Base-by-base conservation (phyloP, 2,888 invertebrate species). In the Andrena camellia region DNA sequence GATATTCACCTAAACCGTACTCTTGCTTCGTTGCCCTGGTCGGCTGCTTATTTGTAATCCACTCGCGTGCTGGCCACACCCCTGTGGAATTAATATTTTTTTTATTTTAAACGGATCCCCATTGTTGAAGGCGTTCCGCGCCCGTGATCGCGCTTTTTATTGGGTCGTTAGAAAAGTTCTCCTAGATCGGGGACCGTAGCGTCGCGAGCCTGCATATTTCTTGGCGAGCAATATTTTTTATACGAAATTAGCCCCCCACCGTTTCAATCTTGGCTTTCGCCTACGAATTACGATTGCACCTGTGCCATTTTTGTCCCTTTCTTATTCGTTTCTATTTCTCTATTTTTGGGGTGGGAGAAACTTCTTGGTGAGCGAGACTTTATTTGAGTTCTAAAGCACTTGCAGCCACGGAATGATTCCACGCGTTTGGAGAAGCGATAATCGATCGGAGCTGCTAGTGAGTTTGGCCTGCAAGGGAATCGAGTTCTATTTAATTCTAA, bases 351-450 rank as follows among this genome's bases (percentile, higher is more conserved):
- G 1, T 17, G 42, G 13, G 17, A 42, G 42, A 42, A 42, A 42
- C 42, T 42, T 10, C 29, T 50, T 0, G 5, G 42, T 7, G 23
- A 63, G 35, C 62, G 35, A 62, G 62, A 63, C 33, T 54, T 57
- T 72, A 33, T 73, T 59, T 8, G 74, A 73, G 48, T 73, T 23
- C 33, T 17, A 29, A 48, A 66, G 35, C 20, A 77, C 26, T 73
- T 73, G 62, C 42, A 31, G 3, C 7, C 29, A 4, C 1, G 35
- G 20, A 59, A 59, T n/a, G 63, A 63, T 64, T 72, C 31, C 23
- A 13, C 31, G 31, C 20, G 54, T 64, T 57, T 20, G 26, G 50
- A 73, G n/a, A 48, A 64, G 48, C 63, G 31, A 26, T 64, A 73
- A 73, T 73, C 74, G 64, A 73, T 59, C 31, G 33, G 23, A 23